Conservation (phyloP, 2,113 vertebrate genomes). For the Pomatostomus ruficeps region DNA sequence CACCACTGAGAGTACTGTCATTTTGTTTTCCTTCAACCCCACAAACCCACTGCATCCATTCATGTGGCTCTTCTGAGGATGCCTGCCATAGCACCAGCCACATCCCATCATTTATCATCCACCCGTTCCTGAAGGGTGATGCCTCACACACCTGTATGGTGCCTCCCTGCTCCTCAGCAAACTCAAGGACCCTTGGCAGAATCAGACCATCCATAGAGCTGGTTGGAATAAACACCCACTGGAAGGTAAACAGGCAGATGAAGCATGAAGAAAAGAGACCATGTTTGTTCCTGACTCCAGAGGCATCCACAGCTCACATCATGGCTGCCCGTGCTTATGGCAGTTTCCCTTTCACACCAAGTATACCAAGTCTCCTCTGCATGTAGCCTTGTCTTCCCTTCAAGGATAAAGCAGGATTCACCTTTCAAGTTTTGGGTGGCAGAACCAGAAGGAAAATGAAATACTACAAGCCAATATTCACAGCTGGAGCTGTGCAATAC, state of each 20-base stretch:
- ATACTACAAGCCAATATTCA: background rate
- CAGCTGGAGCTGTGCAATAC: background rate
- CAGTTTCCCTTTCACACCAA: background rate
- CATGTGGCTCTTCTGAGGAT: background rate
- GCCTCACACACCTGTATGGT: background rate
- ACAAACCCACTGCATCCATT: background rate
- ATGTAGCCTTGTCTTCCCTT: background rate
- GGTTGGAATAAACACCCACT: background rate
- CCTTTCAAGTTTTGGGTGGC: background rate
- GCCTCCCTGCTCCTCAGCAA: background rate
- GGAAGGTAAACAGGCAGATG: background rate
- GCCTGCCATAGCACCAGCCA: background rate
- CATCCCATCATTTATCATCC: background rate
- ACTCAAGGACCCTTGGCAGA: background rate
- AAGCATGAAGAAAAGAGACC: background rate
- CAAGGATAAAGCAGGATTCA: background rate
- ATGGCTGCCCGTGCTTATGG: accelerated
- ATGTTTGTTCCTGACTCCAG: background rate
- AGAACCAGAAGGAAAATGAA: background rate
- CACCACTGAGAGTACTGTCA: too few species aligned
- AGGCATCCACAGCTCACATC: background rate
- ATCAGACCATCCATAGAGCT: background rate
- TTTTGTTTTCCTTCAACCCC: background rate
- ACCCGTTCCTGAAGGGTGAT: accelerated
- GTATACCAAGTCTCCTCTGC: accelerated